Conservation (phyloP, 2,888 invertebrate species). For the Gryllus longicercus region DNA sequence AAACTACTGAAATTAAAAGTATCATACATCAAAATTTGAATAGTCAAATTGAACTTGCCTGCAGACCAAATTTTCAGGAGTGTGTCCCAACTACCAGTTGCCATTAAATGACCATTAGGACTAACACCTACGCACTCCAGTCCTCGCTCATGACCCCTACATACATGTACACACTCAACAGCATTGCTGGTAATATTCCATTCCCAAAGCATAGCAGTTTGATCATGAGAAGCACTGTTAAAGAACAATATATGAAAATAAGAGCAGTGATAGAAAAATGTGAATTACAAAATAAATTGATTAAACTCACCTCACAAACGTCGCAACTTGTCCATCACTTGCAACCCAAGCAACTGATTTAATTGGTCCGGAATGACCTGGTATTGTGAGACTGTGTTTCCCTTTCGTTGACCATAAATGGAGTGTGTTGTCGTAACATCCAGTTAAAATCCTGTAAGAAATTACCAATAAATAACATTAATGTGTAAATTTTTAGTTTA, state of each 20-base stretch:
- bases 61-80: slow-evolving; percentile 89
- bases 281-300: not conserved
- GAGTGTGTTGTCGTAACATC: slow-evolving; percentile 89
- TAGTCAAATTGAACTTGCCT: slow-evolving; percentile 49
- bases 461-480: too few species aligned
- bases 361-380: slow-evolving; percentile 82
- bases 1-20: not conserved
- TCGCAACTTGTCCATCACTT: slow-evolving; percentile 59
- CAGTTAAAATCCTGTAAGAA: slow-evolving; percentile 72
- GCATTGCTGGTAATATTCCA: slow-evolving; percentile 73
- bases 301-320: slow-evolving; percentile 62
- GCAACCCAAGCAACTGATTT: slow-evolving; percentile 87
- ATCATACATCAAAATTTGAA: slow-evolving; percentile 30
- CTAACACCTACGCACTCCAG: slow-evolving; percentile 83
- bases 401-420: slow-evolving; percentile 87
- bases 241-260: not conserved
- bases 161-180: slow-evolving; percentile 73
- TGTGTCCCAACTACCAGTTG: slow-evolving; percentile 90
- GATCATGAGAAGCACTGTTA: slow-evolving; percentile 84
- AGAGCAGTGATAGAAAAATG: not conserved
- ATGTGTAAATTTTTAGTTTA: too few species aligned
- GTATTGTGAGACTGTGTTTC: slow-evolving; percentile 75
- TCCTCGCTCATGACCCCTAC: slow-evolving; percentile 88
- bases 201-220: slow-evolving; percentile 85
- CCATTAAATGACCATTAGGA: slow-evolving; percentile 61